These are phyloP conservation scores for Anolis carolinensis DNA, from an alignment of 2,113 vertebrate species.

Conservation along the genomic window DNA sequence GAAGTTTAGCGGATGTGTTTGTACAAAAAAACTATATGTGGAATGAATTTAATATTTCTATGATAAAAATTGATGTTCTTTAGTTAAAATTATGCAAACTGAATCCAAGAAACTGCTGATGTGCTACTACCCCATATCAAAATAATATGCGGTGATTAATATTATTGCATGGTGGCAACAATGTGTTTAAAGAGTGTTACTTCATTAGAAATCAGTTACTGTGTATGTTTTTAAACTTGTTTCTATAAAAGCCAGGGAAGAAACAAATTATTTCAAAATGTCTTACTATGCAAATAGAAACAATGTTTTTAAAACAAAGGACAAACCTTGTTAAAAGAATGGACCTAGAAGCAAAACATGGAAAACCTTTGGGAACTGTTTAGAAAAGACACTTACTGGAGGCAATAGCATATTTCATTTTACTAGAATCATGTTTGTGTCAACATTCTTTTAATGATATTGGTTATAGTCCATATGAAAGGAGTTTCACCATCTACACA, in stretches of 20 bases:
- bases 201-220: background rate
- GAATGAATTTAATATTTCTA: background rate
- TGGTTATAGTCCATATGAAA: background rate
- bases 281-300: background rate
- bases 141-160: background rate
- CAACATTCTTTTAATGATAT: background rate
- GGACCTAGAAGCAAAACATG: background rate
- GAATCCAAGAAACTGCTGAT: background rate
- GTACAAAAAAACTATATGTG: background rate
- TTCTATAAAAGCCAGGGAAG: background rate
- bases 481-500: background rate
- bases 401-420: background rate
- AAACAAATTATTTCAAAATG: background rate
- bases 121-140: fast-evolving
- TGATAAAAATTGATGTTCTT: background rate
- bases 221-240: background rate
- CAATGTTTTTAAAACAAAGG: background rate
- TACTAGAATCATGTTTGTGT: background rate
- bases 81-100: background rate
- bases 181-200: background rate
- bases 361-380: background rate
- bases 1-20: background rate
- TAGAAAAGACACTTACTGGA: background rate
- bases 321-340: background rate
- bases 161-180: background rate